Base-by-base conservation (phyloP, 2,113 vertebrate species). In the Callocephalon fimbriatum region DNA sequence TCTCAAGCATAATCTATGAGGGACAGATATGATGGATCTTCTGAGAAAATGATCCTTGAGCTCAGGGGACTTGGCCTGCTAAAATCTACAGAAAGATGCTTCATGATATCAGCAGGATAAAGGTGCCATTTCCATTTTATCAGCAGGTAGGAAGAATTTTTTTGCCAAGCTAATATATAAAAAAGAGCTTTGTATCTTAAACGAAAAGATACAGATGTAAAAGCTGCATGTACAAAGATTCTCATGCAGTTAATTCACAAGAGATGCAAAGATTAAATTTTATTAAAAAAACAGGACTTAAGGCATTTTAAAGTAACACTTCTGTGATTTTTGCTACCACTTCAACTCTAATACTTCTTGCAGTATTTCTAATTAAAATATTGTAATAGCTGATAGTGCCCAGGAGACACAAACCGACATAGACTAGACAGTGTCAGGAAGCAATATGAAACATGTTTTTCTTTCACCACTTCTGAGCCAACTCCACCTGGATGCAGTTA, bases 281-380 rank as follows among this genome's bases (percentile, higher is more conserved):
- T 32, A 50, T 54, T 58, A 53, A 78, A 61, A 90, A 88, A 67
- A 5, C 4, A 77, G 20, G 27, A 75, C 27, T 83, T 77, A 63
- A 81, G 45, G 27, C 7, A 72, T 63, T 75, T 91, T 71, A 66
- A 92, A 62, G 37, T 73, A 87, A 81, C 23, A n/a, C 21, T 71
- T 84, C 58, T 63, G 40, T 86, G 68, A 67, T 80, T 81, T 74
- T 77, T 89, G 37, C 56, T 78, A 63, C 16, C 16, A 71, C 61
- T 86, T 97, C 68, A 88, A 70, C 26, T 66, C 42, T 66, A 86
- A 70, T 58, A 67, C 13, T 86, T 89, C 56, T 84, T 90, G 50
- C 21, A 71, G 12, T 70, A 95, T 85, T 80, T 87, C 35, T 74
- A 81, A 80, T 73, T 88, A 86, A 93, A 83, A 73, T 77, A 90